phyloP scores from a whole-genome alignment of 2,113 vertebrate genomes.

The Passer domesticus region DNA sequence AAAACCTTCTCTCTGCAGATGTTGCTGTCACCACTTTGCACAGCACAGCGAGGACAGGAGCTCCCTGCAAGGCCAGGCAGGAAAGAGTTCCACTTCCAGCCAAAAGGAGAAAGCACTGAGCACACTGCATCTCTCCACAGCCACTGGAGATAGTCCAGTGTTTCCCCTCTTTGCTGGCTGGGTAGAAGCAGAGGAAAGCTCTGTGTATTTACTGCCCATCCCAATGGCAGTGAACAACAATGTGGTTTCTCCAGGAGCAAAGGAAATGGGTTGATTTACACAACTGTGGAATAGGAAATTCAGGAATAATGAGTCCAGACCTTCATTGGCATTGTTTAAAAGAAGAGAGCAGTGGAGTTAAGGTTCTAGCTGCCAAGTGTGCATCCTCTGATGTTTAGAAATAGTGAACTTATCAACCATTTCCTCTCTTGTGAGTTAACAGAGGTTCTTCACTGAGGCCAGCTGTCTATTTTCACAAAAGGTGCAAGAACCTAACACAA shows the following conservation, averaged over 20 bases:
- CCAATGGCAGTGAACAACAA: rapidly evolving
- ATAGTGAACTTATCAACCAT: background rate
- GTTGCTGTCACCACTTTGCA: background rate
- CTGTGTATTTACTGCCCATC: background rate
- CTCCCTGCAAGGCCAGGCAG: background rate
- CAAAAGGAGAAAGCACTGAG: background rate
- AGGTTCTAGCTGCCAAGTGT: background rate
- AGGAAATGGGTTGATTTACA: background rate
- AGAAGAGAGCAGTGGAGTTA: background rate
- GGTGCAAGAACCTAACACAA: background rate
- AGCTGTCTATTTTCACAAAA: background rate
- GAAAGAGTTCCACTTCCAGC: background rate
- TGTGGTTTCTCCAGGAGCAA: background rate
- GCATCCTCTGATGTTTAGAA: background rate
- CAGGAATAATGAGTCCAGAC: background rate
- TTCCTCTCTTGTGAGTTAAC: background rate
- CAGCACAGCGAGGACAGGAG: rapidly evolving
- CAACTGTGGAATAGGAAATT: background rate
- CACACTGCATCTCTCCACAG: rapidly evolving
- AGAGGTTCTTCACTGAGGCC: background rate
- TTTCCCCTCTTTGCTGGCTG: background rate
- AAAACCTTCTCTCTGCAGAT: background rate
- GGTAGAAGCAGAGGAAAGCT: background rate
- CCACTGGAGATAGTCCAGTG: background rate
- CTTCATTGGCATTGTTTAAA: background rate